Evolutionary conservation across 2,113 vertebrate genomes (phyloP), one percentile per base, ranked within the genome.

Genomic region (Anhinga anhinga): DNA sequence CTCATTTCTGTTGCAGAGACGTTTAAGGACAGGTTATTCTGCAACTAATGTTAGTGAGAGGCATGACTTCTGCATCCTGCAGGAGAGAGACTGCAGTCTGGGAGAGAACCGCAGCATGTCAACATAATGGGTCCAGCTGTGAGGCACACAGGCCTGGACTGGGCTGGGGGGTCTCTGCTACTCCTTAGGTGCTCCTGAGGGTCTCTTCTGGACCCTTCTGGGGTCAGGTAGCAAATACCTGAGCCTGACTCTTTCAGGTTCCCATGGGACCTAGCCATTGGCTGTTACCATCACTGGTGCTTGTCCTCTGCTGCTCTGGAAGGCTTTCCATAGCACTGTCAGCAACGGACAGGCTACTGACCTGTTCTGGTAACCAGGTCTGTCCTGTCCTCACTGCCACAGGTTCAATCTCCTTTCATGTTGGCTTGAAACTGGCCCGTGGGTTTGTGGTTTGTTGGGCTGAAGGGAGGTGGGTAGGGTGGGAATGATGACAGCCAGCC

Each of bases 211-310:
- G 11, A 9, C 10, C 6, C 22, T 29, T 69, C 5, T 53, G 38
- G 29, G 14, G 3, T 53, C 55, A 40, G 25, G 21, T 21, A 62
- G 10, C 13, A 63, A 74, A 67, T 52, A 23, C 11, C 8, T 1
- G 1, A 7, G 15, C 36, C 30, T 1, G 6, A 6, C 11, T 66
- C 15, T 50, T 80, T 34, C 18, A 30, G 22, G 32, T 18, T 86
- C 20, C 32, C 2, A 1, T 18, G 47, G 5, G 11, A 55, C 12
- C 4, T n/a, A 19, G 15, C 18, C 7, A 3, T 32, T 40, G 69
- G 8, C 34, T 40, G 12, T 65, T 49, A 9, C 12, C 15, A 16
- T 58, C 42, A 2, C 52, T 32, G 29, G 9, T 53, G 21, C 22
- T 63, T 5, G 1, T 23, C 16, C 22, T 50, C 59, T 38, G 19